Conservation (phyloP, 2,797 vertebrate genomes). For the Paguma larvata region DNA sequence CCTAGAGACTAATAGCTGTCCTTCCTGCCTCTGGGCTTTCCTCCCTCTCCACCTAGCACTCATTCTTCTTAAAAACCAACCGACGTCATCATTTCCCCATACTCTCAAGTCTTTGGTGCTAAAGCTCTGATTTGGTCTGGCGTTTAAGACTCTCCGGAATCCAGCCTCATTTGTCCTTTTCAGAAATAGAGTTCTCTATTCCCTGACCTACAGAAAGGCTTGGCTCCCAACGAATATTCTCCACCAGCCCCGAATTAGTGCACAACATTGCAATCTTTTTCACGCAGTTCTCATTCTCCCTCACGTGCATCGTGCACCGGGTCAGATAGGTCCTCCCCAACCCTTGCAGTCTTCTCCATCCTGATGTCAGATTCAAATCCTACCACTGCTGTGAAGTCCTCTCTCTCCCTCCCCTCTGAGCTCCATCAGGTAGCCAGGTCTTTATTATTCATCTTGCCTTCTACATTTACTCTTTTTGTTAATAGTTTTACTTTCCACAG, state of each 20-base stretch:
- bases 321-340: background rate
- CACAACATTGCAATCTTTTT: background rate
- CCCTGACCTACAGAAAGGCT: background rate
- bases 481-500: background rate
- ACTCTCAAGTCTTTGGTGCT: background rate
- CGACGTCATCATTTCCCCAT: fast-evolving
- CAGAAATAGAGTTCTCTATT: background rate
- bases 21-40: background rate
- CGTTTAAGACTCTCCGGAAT: slow-evolving; percentile 30
- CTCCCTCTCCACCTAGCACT: background rate
- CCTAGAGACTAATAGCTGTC: no score
- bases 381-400: no score
- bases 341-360: background rate
- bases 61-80: background rate
- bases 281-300: background rate
- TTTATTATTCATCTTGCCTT: background rate
- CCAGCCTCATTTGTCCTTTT: background rate
- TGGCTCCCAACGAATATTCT: background rate
- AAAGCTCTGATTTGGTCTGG: background rate
- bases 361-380: background rate
- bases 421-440: background rate
- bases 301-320: no score
- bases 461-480: slow-evolving; percentile 5
- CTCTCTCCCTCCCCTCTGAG: background rate
- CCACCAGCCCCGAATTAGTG: background rate